phyloP scores from a whole-genome alignment of 2,797 vertebrate genomes.

The Garrulus glandarius region DNA sequence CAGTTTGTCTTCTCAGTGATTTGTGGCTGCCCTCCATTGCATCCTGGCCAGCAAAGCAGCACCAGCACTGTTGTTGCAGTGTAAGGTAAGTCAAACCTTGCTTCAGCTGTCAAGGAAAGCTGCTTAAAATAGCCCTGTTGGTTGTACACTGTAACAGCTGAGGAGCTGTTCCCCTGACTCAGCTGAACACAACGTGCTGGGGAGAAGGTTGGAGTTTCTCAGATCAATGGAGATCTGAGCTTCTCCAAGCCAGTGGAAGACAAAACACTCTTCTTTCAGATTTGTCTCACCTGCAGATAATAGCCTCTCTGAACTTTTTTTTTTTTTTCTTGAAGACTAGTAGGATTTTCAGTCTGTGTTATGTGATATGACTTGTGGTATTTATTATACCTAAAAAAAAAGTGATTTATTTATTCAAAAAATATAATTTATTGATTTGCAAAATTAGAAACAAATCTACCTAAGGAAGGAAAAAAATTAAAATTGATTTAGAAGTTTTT shows the following conservation, averaged over 20 bases:
- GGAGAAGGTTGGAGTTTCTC: neutral
- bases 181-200: neutral
- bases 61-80: neutral
- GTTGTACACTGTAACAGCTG: neutral
- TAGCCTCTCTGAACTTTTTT: fast-evolving
- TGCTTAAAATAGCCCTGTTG: neutral
- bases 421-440: neutral
- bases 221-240: neutral
- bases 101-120: neutral
- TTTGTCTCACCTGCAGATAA: neutral
- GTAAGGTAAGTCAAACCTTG: neutral
- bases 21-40: neutral
- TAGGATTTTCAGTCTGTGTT: neutral
- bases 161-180: neutral
- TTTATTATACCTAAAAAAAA: neutral
- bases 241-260: neutral
- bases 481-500: neutral
- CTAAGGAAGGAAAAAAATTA: neutral
- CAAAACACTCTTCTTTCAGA: neutral
- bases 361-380: neutral
- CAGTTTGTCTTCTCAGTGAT: neutral
- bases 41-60: neutral
- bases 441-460: neutral
- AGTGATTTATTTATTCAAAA: neutral
- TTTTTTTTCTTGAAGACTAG: neutral